A percentile compares a stretch with the other conserved stretches of the same genome.
Conservation (phyloP, 37 sponge, comb jelly and placozoan genomes). For the Oscarella lobularis region DNA sequence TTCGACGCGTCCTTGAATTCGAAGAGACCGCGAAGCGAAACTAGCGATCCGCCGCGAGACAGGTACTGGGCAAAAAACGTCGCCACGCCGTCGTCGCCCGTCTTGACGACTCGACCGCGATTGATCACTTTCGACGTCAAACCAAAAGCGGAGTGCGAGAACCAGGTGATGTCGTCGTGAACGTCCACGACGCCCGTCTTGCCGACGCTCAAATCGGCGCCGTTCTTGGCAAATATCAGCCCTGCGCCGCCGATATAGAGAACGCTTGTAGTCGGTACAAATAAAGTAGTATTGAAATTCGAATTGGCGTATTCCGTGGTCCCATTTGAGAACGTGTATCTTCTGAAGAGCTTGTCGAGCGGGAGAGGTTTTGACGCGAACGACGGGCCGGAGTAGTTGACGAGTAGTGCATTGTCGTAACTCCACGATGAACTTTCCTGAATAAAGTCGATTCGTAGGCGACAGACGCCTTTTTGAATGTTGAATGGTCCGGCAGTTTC, state of each 20-base stretch:
- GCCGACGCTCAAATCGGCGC: neutral
- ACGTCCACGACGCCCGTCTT: neutral
- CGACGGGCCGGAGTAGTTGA: neutral
- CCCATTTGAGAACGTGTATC: neutral
- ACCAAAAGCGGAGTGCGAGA: neutral
- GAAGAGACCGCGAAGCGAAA: neutral
- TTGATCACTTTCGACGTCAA: neutral
- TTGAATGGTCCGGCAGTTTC: neutral
- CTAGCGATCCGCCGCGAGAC: neutral
- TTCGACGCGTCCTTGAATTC: neutral
- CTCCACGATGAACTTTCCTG: neutral
- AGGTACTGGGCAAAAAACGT: neutral
- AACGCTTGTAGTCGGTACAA: neutral
- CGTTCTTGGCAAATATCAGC: neutral
- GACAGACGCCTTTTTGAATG: neutral
- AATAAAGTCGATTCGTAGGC: slow-evolving; percentile 2
- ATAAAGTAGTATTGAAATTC: neutral
- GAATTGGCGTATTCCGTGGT: slow-evolving; percentile 6
- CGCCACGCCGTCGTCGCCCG: neutral
- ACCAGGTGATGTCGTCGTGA: neutral
- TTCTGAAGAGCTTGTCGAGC: neutral
- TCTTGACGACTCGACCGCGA: neutral
- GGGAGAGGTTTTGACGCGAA: neutral
- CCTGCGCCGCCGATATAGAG: neutral
- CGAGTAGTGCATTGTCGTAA: neutral